Evolutionary conservation across 2,797 vertebrate genomes (phyloP).

Genomic region (Scyliorhinus canicula): DNA sequence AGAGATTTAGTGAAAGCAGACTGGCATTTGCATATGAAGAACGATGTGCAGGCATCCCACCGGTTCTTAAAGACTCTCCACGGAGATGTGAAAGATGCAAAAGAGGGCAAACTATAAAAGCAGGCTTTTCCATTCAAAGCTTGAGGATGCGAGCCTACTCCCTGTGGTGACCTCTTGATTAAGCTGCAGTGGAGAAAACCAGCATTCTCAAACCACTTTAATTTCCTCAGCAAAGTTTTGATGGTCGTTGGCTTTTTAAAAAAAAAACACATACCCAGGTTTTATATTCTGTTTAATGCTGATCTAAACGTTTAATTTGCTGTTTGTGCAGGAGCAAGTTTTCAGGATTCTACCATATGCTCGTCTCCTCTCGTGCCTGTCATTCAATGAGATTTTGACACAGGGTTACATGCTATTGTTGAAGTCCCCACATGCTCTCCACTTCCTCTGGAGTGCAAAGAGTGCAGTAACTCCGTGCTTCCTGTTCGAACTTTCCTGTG

Average conservation of each 20-base stretch:
- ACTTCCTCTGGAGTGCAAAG: slow-evolving; percentile 36
- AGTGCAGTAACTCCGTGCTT: slow-evolving; percentile 15
- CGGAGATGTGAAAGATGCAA: background rate
- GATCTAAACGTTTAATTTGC: background rate
- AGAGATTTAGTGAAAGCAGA: background rate
- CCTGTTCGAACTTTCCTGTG: slow-evolving; percentile 28
- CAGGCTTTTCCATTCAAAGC: background rate
- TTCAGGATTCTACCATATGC: background rate
- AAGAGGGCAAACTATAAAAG: background rate
- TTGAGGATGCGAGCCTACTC: background rate
- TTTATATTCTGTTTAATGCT: background rate
- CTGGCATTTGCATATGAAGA: background rate
- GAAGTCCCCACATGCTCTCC: slow-evolving; percentile 29
- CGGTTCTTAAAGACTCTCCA: background rate
- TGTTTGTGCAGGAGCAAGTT: background rate
- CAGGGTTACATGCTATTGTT: slow-evolving; percentile 16
- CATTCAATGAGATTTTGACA: slow-evolving; percentile 35
- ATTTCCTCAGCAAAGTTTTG: background rate
- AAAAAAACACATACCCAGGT: background rate
- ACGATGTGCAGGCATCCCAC: background rate
- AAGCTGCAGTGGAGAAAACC: background rate
- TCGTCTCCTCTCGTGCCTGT: background rate
- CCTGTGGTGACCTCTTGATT: background rate
- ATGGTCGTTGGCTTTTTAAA: no score
- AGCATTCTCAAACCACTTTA: slow-evolving; percentile 8